Percentiles rank a stretch among this genome's conserved stretches.
These are phyloP conservation scores for Pedionomus torquatus DNA, from an alignment of 2,113 vertebrate genomes.

Conservation along the genomic window DNA sequence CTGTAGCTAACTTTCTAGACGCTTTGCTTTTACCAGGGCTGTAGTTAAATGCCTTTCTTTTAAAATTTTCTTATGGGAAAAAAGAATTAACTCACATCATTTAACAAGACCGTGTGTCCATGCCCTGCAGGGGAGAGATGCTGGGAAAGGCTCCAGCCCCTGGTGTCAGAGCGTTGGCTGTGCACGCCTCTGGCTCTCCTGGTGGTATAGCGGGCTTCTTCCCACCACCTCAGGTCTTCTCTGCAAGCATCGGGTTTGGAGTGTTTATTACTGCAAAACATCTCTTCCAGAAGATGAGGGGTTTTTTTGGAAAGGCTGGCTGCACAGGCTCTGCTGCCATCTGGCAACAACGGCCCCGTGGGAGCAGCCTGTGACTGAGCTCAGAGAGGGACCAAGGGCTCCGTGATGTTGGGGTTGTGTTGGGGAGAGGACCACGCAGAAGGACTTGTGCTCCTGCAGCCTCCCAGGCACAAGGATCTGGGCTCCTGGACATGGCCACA, in stretches of 20 bases:
- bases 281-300: background rate
- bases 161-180: background rate
- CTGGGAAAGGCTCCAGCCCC: background rate
- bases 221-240: background rate
- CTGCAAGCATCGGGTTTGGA: fast-evolving
- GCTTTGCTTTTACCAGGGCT: background rate
- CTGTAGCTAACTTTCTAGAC: background rate
- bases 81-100: background rate
- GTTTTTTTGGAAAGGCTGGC: background rate
- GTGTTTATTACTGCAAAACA: background rate
- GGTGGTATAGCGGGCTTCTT: no score
- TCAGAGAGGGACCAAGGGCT: fast-evolving
- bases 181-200: background rate
- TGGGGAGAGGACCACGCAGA: background rate
- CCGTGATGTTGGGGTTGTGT: background rate
- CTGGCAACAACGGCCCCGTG: no score
- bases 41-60: background rate
- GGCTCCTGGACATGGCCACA: fast-evolving
- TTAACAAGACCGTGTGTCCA: background rate
- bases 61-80: background rate
- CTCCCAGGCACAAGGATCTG: background rate
- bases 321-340: background rate
- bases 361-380: background rate
- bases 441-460: background rate
- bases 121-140: fast-evolving